Evolutionary conservation across 92 coral and sea anemone species (phyloP).

Genomic region (Isaurus tuberculatus): DNA sequence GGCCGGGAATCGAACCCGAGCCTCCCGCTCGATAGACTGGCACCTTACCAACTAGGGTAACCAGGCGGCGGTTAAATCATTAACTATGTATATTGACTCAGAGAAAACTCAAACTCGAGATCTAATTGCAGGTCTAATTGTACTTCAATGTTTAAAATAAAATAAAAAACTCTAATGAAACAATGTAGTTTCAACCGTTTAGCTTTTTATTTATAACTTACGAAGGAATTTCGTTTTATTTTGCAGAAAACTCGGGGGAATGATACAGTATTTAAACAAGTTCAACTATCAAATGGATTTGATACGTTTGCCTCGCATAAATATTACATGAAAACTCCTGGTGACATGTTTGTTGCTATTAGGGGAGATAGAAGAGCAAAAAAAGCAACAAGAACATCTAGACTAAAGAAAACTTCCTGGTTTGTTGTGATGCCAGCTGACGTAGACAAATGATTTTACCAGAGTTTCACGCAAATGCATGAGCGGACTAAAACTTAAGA

Average conservation of each 20-base stretch:
- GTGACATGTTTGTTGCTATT: conserved; percentile 76
- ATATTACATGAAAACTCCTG: conserved; percentile 65
- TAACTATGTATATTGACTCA: no score
- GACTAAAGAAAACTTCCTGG: conserved; percentile 71
- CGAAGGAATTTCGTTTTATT: neutral
- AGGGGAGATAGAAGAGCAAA: conserved; percentile 66
- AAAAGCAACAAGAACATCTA: conserved; percentile 65
- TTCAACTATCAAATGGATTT: conserved; percentile 59
- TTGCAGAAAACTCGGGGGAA: conserved; percentile 40
- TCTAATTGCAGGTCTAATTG: no score
- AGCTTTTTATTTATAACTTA: no score
- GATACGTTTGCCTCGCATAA: conserved; percentile 74
- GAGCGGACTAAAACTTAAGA: no score
- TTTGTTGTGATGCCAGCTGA: conserved; percentile 45
- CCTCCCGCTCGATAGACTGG: no score
- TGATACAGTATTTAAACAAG: conserved; percentile 74
- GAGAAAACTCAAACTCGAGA: no score
- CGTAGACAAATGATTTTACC: neutral
- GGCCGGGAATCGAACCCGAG: no score
- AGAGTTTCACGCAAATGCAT: neutral
- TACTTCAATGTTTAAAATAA: no score
- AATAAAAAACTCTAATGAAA: neutral
- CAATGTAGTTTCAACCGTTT: neutral
- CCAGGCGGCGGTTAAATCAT: no score
- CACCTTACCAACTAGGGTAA: no score